Evolutionary conservation across 2,888 invertebrate genomes (phyloP).

Genomic region (Arge pagana): DNA sequence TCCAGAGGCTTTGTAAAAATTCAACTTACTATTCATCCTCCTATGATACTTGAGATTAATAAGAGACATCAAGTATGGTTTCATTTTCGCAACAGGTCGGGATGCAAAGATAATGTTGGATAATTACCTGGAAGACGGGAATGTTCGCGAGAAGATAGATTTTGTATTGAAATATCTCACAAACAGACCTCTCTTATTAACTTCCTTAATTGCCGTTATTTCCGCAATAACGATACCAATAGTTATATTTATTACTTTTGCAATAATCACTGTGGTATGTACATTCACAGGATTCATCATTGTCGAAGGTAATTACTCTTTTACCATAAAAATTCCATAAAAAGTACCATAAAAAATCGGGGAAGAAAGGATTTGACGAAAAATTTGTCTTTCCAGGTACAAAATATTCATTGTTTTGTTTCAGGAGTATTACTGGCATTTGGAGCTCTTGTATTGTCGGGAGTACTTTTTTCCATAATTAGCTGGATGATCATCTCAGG

Average conservation of each 20-base stretch:
- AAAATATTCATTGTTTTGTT: constrained; percentile 3
- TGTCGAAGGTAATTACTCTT: constrained; percentile 34
- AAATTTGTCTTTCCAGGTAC: neutral
- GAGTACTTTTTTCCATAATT: constrained; percentile 30
- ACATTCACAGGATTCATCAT: constrained; percentile 35
- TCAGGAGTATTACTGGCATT: constrained; percentile 32
- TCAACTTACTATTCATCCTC: neutral
- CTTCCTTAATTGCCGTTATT: constrained; percentile 21
- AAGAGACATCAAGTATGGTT: neutral
- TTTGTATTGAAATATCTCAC: constrained; percentile 25
- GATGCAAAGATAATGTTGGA: neutral
- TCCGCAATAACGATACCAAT: constrained; percentile 29
- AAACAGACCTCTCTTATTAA: constrained; percentile 29
- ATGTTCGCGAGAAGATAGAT: constrained; percentile 30
- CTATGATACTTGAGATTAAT: neutral
- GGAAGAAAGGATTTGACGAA: too few species aligned
- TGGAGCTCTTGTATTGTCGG: constrained; percentile 30
- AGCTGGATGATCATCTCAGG: constrained; percentile 25
- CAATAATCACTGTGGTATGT: constrained; percentile 32
- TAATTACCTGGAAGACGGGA: constrained; percentile 29
- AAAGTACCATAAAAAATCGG: too few species aligned
- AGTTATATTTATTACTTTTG: constrained; percentile 30
- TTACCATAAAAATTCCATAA: too few species aligned
- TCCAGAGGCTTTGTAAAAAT: constrained; percentile 12
- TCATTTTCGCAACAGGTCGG: constrained; percentile 3